Conservation (phyloP, 2,888 invertebrate species). For the Nomada ferruginata region DNA sequence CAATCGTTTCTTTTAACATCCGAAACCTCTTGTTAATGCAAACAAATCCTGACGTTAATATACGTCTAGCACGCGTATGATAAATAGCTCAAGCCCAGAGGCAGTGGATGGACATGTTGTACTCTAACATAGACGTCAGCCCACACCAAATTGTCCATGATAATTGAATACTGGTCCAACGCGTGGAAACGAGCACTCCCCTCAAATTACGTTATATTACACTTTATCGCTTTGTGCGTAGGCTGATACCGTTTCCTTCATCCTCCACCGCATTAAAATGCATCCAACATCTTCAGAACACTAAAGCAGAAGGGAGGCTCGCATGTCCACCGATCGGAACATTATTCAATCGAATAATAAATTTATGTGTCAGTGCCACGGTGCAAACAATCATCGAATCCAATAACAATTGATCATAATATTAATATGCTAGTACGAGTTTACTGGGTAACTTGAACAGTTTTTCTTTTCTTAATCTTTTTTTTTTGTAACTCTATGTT, state of each 20-base stretch:
- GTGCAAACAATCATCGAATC: slow-evolving; percentile 84
- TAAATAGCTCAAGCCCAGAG: slow-evolving; percentile 78
- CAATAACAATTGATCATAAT: slow-evolving; percentile 81
- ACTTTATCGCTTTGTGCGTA: slow-evolving; percentile 25
- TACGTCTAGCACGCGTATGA: slow-evolving; percentile 67
- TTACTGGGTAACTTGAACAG: slow-evolving; percentile 75
- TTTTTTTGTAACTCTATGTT: slow-evolving; percentile 36
- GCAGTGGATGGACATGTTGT: slow-evolving; percentile 82
- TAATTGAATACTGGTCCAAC: slow-evolving; percentile 74
- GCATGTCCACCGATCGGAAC: slow-evolving; percentile 17
- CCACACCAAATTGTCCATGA: slow-evolving; percentile 84
- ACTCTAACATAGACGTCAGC: slow-evolving; percentile 84
- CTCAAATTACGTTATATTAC: slow-evolving; percentile 44
- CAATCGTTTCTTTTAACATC: slow-evolving; percentile 1
- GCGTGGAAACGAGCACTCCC: slow-evolving; percentile 57
- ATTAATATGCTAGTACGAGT: slow-evolving; percentile 76
- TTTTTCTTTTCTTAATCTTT: slow-evolving; percentile 46
- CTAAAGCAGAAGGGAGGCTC: slow-evolving; percentile 8
- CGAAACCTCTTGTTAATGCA: not conserved
- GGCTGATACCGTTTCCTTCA: slow-evolving; percentile 41
- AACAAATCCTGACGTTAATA: slow-evolving; percentile 4
- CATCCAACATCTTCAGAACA: not conserved
- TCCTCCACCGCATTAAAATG: slow-evolving; percentile 4
- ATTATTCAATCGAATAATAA: slow-evolving; percentile 67
- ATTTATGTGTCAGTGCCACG: slow-evolving; percentile 83